Evolutionary conservation across 1,140 invertebrate species (phyloP).

Genomic region (Aphidius ervi): DNA sequence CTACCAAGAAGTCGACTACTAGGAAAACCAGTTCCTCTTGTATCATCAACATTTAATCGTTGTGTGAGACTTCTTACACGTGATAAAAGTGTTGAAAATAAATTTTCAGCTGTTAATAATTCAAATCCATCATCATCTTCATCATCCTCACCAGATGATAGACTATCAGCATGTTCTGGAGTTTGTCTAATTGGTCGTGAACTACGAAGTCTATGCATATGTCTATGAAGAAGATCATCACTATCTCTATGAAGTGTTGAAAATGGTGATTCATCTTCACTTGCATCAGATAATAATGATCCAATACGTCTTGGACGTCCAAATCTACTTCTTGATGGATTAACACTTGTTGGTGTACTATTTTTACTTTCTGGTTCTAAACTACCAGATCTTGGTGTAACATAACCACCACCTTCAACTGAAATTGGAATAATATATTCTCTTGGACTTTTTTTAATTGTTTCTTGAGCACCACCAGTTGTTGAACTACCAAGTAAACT

Average conservation of each 20-base stretch:
- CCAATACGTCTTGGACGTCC: slow-evolving; percentile 47
- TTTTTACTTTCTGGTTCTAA: slow-evolving; percentile 66
- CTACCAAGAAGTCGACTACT: slow-evolving; percentile 52
- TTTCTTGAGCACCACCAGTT: slow-evolving; percentile 56
- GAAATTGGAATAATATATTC: slow-evolving; percentile 90
- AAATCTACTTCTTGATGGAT: slow-evolving; percentile 44
- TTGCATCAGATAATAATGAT: slow-evolving; percentile 55
- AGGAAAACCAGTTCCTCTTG: slow-evolving; percentile 56
- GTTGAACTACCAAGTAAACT: slow-evolving; percentile 48
- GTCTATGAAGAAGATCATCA: slow-evolving; percentile 52
- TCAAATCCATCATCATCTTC: slow-evolving; percentile 83
- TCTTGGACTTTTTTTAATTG: slow-evolving; percentile 79
- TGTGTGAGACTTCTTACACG: slow-evolving; percentile 80
- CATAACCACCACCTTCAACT: slow-evolving; percentile 80
- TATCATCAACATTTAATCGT: slow-evolving; percentile 77
- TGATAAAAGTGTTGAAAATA: slow-evolving; percentile 81
- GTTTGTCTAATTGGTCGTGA: slow-evolving; percentile 66
- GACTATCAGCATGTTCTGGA: slow-evolving; percentile 71
- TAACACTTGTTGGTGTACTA: slow-evolving; percentile 47
- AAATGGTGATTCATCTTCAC: slow-evolving; percentile 67
- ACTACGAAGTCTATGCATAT: slow-evolving; percentile 71
- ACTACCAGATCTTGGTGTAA: slow-evolving; percentile 73
- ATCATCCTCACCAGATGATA: slow-evolving; percentile 82
- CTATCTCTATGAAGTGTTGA: slow-evolving; percentile 52
- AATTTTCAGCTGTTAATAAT: slow-evolving; percentile 81